phyloP scores from a whole-genome alignment of 2,888 invertebrate species.

The Tuta absoluta region DNA sequence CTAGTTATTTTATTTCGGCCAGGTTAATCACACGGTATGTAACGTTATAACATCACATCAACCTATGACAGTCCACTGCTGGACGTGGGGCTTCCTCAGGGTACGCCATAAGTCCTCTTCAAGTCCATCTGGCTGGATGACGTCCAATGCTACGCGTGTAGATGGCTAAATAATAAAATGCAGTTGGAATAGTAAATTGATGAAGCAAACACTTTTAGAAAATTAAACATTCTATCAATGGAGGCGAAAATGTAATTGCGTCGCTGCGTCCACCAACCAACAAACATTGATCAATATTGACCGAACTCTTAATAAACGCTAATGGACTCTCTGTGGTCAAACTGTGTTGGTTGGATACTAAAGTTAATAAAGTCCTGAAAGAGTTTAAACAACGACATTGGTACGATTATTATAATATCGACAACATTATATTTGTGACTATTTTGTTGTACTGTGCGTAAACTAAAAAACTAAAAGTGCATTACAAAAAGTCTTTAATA shows the following conservation, averaged over 20 bases:
- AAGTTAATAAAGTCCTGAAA: not conserved
- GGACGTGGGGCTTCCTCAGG: no score
- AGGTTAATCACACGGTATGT: no score
- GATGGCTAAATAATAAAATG: not conserved
- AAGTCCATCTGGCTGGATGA: no score
- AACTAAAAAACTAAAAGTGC: no score
- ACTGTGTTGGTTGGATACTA: not conserved
- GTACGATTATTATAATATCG: no score
- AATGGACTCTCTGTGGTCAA: conserved; percentile 62
- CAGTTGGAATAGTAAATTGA: not conserved
- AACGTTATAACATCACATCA: no score
- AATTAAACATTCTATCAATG: conserved; percentile 47
- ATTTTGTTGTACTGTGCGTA: no score
- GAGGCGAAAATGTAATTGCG: conserved; percentile 64
- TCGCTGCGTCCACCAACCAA: conserved; percentile 54
- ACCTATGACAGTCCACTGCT: no score
- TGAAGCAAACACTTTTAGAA: conserved; percentile 31
- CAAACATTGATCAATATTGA: conserved; percentile 73
- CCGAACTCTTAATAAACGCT: conserved; percentile 72
- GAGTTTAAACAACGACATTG: no score
- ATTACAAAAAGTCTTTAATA: no score
- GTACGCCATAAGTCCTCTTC: no score
- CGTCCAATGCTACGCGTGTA: not conserved
- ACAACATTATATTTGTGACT: not conserved
- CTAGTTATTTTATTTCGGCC: no score